phyloP scores from a whole-genome alignment of 2,888 invertebrate genomes.

The Ypsolopha sequella region DNA sequence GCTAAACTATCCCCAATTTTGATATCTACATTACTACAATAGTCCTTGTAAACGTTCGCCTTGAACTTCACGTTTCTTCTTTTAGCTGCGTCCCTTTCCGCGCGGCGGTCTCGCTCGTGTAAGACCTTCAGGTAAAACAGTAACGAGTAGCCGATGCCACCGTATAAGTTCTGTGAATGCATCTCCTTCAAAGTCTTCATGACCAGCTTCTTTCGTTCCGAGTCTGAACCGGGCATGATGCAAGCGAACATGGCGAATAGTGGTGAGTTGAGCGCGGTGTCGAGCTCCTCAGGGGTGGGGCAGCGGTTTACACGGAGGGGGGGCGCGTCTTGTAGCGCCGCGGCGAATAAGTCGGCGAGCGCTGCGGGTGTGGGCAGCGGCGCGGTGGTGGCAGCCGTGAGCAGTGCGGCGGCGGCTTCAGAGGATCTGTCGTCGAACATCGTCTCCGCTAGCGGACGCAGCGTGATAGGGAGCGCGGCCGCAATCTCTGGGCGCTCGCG shows the following conservation, averaged over 20 bases:
- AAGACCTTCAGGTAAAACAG: conserved; percentile 90
- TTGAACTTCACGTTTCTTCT: conserved; percentile 78
- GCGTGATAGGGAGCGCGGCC: conserved; percentile 51
- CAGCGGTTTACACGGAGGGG: conserved; percentile 60
- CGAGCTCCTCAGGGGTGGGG: conserved; percentile 67
- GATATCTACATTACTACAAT: conserved; percentile 84
- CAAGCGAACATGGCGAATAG: conserved; percentile 90
- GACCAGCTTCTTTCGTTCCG: conserved; percentile 83
- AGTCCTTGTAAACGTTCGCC: conserved; percentile 88
- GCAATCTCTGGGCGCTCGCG: conserved; percentile 73
- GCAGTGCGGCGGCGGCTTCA: conserved; percentile 43
- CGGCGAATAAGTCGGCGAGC: conserved; percentile 55
- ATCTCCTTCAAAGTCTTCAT: conserved; percentile 86
- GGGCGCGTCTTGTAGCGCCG: conserved; percentile 61
- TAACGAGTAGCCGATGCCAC: conserved; percentile 86
- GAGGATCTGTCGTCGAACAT: conserved; percentile 53
- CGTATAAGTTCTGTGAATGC: conserved; percentile 73
- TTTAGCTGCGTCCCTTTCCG: conserved; percentile 61
- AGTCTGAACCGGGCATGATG: conserved; percentile 77
- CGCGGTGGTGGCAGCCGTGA: conserved; percentile 38
- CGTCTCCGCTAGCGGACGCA: conserved; percentile 57
- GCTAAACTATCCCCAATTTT: conserved; percentile 81
- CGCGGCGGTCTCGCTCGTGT: conserved; percentile 66
- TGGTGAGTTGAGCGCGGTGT: conserved; percentile 80
- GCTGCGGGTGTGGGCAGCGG: conserved; percentile 53